A percentile compares a stretch with the other conserved stretches of the same genome.
phyloP scores from a whole-genome alignment of 2,888 invertebrate genomes.

The Plusia festucae region DNA sequence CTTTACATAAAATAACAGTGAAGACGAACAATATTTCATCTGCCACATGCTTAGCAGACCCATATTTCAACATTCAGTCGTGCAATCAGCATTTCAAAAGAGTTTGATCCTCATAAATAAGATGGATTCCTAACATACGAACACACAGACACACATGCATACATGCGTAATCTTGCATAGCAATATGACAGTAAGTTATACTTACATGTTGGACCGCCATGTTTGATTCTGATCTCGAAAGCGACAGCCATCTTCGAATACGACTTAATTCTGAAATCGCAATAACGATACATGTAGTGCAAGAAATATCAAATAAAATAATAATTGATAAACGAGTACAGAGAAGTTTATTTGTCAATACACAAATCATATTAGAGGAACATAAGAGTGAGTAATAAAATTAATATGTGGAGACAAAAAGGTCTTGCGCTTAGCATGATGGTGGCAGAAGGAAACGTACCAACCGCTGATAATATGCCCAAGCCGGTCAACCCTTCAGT shows the following conservation, averaged over 20 bases:
- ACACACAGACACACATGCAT: constrained; percentile 60
- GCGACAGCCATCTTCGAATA: neutral
- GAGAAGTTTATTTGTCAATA: too few species aligned
- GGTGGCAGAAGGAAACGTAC: too few species aligned
- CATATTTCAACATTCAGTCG: constrained; percentile 59
- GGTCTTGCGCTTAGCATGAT: too few species aligned
- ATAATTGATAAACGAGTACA: too few species aligned
- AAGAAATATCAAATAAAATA: too few species aligned
- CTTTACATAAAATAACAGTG: constrained; percentile 48
- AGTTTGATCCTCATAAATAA: constrained; percentile 77
- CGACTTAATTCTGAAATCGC: too few species aligned
- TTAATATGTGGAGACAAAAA: too few species aligned
- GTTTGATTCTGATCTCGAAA: neutral
- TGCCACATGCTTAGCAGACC: constrained; percentile 50
- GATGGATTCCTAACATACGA: constrained; percentile 72
- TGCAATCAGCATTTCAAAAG: constrained; percentile 70
- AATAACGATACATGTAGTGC: too few species aligned
- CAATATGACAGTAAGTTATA: constrained; percentile 65
- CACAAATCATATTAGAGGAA: too few species aligned
- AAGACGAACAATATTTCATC: constrained; percentile 54
- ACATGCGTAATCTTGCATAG: constrained; percentile 67
- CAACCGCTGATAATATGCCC: too few species aligned
- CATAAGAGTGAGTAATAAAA: too few species aligned
- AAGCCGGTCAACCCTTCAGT: too few species aligned
- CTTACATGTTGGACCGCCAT: constrained; percentile 62